These are phyloP conservation scores for Tribolium freemani DNA, from an alignment of 2,888 invertebrate species.

Conservation along the genomic window DNA sequence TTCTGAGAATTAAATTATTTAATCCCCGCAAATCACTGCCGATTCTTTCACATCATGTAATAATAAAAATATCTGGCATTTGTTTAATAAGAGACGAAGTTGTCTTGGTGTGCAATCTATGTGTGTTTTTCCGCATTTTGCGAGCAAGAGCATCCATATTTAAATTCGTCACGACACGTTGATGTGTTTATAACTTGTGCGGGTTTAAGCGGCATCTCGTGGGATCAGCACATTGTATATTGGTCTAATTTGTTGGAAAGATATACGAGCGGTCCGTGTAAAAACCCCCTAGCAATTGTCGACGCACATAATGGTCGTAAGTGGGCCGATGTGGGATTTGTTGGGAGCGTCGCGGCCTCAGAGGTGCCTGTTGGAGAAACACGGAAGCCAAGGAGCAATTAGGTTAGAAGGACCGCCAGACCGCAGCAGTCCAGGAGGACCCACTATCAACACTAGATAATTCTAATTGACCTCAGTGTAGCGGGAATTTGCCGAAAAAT, in stretches of 20 bases:
- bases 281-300: constrained; percentile 44
- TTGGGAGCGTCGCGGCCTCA: constrained; percentile 23
- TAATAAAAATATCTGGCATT: too few species aligned
- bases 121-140: background rate
- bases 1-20: too few species aligned
- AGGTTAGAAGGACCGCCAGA: constrained; percentile 13
- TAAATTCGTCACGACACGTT: constrained; percentile 37
- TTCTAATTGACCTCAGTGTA: constrained; percentile 26
- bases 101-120: background rate
- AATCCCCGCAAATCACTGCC: too few species aligned
- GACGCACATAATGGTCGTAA: constrained; percentile 45
- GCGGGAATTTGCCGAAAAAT: background rate
- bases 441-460: constrained; percentile 35
- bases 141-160: constrained; percentile 1
- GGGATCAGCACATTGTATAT: constrained; percentile 43
- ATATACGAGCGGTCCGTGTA: constrained; percentile 36
- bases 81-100: background rate
- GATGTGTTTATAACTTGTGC: constrained; percentile 35
- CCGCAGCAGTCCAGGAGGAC: constrained; percentile 36
- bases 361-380: constrained; percentile 26
- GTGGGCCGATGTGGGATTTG: constrained; percentile 46
- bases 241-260: constrained; percentile 40
- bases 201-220: constrained; percentile 36
- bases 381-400: constrained; percentile 34
- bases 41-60: too few species aligned